Evolutionary conservation across 2,888 invertebrate species (phyloP).

Genomic region (Subacronicta megacephala): DNA sequence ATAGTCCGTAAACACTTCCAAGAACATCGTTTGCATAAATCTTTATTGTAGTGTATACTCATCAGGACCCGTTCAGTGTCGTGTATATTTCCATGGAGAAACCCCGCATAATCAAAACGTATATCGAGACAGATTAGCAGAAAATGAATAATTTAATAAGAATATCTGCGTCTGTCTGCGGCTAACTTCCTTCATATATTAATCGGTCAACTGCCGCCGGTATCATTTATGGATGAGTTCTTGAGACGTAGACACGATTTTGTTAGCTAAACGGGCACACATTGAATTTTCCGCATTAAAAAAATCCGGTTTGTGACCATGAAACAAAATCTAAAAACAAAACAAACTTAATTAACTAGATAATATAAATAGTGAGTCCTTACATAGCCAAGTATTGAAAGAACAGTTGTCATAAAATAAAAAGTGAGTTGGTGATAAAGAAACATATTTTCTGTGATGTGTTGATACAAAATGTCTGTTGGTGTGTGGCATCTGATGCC

Average conservation of each 20-base stretch:
- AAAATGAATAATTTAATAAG: constrained; percentile 25
- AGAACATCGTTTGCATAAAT: neutral
- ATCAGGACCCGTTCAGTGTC: constrained; percentile 10
- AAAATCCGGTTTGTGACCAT: constrained; percentile 10
- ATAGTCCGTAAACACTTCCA: neutral
- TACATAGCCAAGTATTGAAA: neutral
- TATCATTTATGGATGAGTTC: constrained; percentile 38
- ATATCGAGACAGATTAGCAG: constrained; percentile 23
- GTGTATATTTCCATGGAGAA: constrained; percentile 40
- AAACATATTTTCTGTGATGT: constrained; percentile 58
- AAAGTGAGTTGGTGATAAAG: constrained; percentile 32
- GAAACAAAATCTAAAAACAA: constrained; percentile 26
- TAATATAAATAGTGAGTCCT: neutral
- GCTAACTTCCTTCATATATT: constrained; percentile 40
- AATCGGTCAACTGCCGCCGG: constrained; percentile 23
- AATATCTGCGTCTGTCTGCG: constrained; percentile 28
- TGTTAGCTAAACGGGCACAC: neutral
- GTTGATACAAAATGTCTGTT: constrained; percentile 70
- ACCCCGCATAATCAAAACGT: constrained; percentile 32
- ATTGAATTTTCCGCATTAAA: too few species aligned
- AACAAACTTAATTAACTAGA: neutral
- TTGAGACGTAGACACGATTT: constrained; percentile 27
- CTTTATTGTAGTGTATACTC: neutral
- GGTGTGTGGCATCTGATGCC: constrained; percentile 84
- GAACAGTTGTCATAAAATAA: constrained; percentile 18